phyloP scores from a whole-genome alignment of 2,888 invertebrate species.

The Crematogaster levior region DNA sequence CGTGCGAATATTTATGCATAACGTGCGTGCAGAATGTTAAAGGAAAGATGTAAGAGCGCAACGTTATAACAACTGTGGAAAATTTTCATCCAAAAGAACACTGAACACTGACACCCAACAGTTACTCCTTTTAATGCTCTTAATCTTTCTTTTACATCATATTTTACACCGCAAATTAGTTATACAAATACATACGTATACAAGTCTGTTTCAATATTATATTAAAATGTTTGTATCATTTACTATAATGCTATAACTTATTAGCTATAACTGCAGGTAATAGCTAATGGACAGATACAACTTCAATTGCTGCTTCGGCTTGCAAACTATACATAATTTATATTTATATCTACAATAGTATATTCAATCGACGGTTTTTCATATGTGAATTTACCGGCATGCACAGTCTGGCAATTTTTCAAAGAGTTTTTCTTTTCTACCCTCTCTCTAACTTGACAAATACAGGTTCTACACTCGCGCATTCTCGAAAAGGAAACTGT shows the following conservation, averaged over 20 bases:
- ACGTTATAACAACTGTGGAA: neutral
- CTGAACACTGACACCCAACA: neutral
- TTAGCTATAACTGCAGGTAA: conserved; percentile 44
- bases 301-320: conserved; percentile 42
- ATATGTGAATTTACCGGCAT: conserved; percentile 1
- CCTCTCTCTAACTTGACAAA: conserved; percentile 21
- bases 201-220: conserved; percentile 18
- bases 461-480: conserved; percentile 59
- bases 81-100: neutral
- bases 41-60: neutral
- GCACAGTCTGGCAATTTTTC: conserved; percentile 3
- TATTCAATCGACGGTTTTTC: conserved; percentile 2
- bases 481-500: conserved; percentile 55
- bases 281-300: conserved; percentile 49
- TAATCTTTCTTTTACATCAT: neutral
- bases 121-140: neutral
- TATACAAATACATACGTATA: conserved; percentile 7
- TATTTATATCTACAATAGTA: conserved; percentile 34
- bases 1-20: neutral
- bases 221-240: conserved; percentile 46
- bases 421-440: neutral
- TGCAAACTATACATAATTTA: conserved; percentile 44
- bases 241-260: conserved; percentile 44
- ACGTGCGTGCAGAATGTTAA: neutral
- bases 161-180: neutral